A percentile compares a stretch with the other conserved stretches of the same genome.
phyloP scores from a whole-genome alignment of 2,797 vertebrate genomes.

The Setipinna tenuifilis region DNA sequence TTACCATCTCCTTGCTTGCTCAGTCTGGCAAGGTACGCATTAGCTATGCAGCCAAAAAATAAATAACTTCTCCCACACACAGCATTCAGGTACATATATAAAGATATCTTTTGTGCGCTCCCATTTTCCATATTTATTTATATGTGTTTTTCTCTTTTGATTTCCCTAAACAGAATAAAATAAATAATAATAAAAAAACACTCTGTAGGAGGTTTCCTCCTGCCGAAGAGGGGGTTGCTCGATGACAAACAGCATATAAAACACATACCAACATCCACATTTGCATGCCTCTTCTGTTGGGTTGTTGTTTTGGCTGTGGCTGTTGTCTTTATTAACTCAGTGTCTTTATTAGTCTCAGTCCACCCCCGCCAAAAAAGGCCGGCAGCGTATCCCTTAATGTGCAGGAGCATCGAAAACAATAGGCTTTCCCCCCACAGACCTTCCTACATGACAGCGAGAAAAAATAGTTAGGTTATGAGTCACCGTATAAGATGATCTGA shows the following conservation, averaged over 20 bases:
- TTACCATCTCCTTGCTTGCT: not conserved
- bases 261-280: not conserved
- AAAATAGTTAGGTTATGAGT: constrained; percentile 13
- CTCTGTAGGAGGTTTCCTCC: not conserved
- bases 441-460: not conserved
- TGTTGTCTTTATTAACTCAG: not conserved
- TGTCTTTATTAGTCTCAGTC: constrained; percentile 1
- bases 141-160: not conserved
- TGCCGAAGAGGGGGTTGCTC: not conserved
- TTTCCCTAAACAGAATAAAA: not conserved
- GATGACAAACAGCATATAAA: constrained; percentile 1
- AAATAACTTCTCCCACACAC: not conserved
- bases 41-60: not conserved
- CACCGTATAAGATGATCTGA: not conserved
- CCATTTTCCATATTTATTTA: not conserved
- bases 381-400: not conserved
- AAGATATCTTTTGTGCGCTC: not conserved
- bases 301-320: not conserved
- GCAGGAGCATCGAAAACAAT: not conserved
- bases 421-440: not conserved
- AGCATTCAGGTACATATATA: not conserved
- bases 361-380: not conserved
- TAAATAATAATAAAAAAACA: not conserved
- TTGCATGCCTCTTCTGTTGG: not conserved
- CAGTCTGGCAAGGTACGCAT: not conserved